phyloP scores from a whole-genome alignment of 2,113 vertebrate genomes.

The Kobus ellipsiprymnus region DNA sequence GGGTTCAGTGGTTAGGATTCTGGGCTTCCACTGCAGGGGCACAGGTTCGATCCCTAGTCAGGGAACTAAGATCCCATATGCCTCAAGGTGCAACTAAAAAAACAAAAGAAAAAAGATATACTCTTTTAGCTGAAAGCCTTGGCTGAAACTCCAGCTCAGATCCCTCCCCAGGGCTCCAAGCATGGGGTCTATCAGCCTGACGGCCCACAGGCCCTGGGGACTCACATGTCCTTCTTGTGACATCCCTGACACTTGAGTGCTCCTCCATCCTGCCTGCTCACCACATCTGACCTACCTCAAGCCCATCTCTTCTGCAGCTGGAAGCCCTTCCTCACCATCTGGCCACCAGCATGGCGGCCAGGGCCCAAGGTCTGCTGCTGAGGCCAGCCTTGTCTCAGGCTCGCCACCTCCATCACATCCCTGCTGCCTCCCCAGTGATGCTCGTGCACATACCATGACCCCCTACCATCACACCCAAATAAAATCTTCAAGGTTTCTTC shows the following conservation, averaged over 20 bases:
- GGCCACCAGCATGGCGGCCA: neutral
- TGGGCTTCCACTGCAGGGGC: neutral
- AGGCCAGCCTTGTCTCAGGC: neutral
- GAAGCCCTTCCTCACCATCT: neutral
- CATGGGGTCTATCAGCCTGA: neutral
- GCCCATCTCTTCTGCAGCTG: neutral
- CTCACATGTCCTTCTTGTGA: neutral
- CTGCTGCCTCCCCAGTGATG: neutral
- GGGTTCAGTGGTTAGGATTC: neutral
- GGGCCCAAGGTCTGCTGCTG: neutral
- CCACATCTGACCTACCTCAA: neutral
- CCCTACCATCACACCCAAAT: neutral
- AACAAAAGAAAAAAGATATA: neutral
- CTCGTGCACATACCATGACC: neutral
- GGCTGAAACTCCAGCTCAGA: neutral
- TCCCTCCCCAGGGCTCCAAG: neutral
- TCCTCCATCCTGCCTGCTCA: neutral
- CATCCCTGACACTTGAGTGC: neutral
- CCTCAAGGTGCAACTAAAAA: neutral
- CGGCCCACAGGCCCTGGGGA: neutral
- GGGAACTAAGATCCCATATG: neutral
- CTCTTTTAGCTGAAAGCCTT: neutral
- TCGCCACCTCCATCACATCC: fast-evolving
- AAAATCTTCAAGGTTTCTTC: neutral
- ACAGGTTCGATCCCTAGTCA: neutral